phyloP scores from a whole-genome alignment of 2,113 vertebrate genomes.

The Alexandromys fortis region DNA sequence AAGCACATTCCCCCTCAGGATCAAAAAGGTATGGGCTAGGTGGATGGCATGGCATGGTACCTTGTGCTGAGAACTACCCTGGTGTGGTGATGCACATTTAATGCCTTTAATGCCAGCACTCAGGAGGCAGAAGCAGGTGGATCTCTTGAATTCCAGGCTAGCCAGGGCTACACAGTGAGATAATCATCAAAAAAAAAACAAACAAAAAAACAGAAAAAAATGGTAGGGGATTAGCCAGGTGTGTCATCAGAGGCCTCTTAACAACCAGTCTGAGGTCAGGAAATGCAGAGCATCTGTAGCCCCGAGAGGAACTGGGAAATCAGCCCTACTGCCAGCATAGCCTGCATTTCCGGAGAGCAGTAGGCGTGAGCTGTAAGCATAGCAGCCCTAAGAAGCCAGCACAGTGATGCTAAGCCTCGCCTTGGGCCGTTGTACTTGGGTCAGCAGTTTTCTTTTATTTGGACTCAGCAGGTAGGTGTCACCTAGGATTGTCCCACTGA shows the following conservation, averaged over 20 bases:
- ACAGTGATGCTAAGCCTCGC: fast-evolving
- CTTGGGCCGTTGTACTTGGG: fast-evolving
- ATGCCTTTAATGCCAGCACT: background rate
- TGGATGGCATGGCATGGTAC: no score
- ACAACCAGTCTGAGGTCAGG: background rate
- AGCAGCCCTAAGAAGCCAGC: background rate
- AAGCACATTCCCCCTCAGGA: background rate
- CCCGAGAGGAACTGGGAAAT: background rate
- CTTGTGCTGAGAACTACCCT: no score
- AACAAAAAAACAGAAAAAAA: background rate
- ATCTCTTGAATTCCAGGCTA: background rate
- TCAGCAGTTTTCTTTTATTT: background rate
- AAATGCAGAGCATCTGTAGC: background rate
- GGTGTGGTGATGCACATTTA: background rate
- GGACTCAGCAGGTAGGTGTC: background rate
- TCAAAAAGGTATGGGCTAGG: fast-evolving
- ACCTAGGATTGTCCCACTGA: background rate
- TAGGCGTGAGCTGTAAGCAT: no score
- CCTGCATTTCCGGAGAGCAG: background rate
- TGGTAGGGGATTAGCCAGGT: background rate
- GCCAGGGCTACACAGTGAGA: background rate
- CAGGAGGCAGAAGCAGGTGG: background rate
- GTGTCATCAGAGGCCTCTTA: no score
- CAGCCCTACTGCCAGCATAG: background rate
- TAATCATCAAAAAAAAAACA: background rate